phyloP scores from a whole-genome alignment of 1,140 invertebrate species.

The Propsilocerus akamusi region DNA sequence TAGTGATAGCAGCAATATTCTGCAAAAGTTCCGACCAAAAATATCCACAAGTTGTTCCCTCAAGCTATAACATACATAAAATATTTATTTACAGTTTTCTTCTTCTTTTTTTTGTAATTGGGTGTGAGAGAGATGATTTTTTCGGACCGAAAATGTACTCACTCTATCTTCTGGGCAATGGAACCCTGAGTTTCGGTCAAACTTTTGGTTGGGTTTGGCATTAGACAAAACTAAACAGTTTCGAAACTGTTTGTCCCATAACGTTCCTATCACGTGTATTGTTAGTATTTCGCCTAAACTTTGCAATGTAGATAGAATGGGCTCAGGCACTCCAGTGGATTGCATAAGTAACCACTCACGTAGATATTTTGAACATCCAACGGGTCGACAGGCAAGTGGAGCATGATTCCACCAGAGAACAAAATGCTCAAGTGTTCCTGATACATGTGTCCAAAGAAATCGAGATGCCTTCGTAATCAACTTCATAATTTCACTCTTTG shows the following conservation, averaged over 20 bases:
- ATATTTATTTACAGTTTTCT: no score
- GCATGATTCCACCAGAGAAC: slow-evolving; percentile 57
- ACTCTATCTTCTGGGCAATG: neutral
- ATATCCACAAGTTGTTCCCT: slow-evolving; percentile 26
- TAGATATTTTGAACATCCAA: slow-evolving; percentile 45
- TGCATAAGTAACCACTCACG: slow-evolving; percentile 42
- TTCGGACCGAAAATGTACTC: no score
- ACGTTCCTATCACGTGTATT: slow-evolving; percentile 48
- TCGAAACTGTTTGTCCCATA: slow-evolving; percentile 53
- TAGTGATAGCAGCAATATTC: slow-evolving; percentile 39
- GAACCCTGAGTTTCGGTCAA: neutral
- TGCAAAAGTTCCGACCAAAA: slow-evolving; percentile 40
- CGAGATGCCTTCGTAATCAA: slow-evolving; percentile 34
- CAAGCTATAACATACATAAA: slow-evolving; percentile 11
- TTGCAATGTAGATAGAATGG: slow-evolving; percentile 42
- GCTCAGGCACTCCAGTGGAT: slow-evolving; percentile 37
- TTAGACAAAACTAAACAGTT: neutral
- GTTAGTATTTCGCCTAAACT: slow-evolving; percentile 55
- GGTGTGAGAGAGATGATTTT: no score
- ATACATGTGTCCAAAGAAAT: slow-evolving; percentile 52
- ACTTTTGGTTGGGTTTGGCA: neutral
- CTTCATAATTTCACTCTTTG: slow-evolving; percentile 21
- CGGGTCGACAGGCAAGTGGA: slow-evolving; percentile 40
- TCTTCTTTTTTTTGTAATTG: no score
- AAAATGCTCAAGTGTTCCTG: slow-evolving; percentile 52